phyloP scores from a whole-genome alignment of 2,888 invertebrate species.

The Conistra vaccinii region DNA sequence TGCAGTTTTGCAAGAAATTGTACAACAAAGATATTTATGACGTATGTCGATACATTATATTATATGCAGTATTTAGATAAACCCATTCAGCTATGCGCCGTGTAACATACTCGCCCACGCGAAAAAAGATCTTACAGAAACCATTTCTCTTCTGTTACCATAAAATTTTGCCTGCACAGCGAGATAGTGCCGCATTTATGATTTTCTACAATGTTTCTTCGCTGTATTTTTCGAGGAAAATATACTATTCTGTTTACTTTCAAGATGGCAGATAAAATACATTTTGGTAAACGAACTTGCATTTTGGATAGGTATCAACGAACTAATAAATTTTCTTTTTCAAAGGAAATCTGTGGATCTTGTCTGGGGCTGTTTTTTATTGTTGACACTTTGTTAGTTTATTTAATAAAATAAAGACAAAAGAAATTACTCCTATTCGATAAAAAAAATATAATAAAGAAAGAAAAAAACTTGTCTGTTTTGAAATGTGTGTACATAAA shows the following conservation, averaged over 20 bases:
- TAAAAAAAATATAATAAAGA: too few species aligned
- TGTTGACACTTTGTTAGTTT: not conserved
- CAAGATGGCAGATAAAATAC: constrained; percentile 17
- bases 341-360: not conserved
- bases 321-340: constrained; percentile 1
- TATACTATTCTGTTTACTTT: constrained; percentile 29
- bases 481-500: too few species aligned
- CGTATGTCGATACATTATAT: constrained; percentile 46
- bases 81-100: constrained; percentile 39
- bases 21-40: constrained; percentile 43
- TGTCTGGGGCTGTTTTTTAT: not conserved
- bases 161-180: constrained; percentile 25
- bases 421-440: not conserved
- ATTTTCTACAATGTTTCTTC: constrained; percentile 34
- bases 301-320: not conserved
- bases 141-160: constrained; percentile 7
- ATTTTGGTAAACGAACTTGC: constrained; percentile 7
- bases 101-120: constrained; percentile 12
- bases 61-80: constrained; percentile 58
- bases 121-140: constrained; percentile 26
- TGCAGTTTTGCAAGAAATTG: constrained; percentile 54
- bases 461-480: too few species aligned
- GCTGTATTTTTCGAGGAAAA: constrained; percentile 49
- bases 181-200: constrained; percentile 35
- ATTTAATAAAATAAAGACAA: not conserved